Percentiles rank a stretch among this genome's conserved stretches.
Conservation (phyloP, 2,113 vertebrate species). For the Leucoraja erinaceus region DNA sequence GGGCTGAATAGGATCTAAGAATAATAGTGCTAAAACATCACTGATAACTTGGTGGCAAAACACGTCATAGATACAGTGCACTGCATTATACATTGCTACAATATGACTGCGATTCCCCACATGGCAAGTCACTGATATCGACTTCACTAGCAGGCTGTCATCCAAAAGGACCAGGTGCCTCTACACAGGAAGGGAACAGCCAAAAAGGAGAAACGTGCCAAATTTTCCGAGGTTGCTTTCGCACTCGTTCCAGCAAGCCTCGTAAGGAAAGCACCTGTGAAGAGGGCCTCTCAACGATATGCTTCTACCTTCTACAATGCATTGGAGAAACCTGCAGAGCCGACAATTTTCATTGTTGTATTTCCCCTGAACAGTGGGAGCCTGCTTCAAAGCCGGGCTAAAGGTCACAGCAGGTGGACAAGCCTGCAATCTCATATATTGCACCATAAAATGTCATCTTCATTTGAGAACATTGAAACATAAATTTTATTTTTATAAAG, state of each 20-base stretch:
- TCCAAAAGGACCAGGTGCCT: background rate
- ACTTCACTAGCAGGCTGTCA: background rate
- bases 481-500: background rate
- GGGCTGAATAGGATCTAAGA: background rate
- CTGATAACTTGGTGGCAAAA: background rate
- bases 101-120: background rate
- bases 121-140: conserved; percentile 14
- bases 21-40: background rate
- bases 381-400: background rate
- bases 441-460: background rate
- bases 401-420: background rate
- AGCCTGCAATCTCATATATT: background rate
- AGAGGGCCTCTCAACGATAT: background rate
- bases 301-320: background rate
- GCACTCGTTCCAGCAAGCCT: background rate
- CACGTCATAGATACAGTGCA: background rate
- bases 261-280: background rate
- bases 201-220: background rate
- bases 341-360: background rate
- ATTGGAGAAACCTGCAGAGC: background rate
- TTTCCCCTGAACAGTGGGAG: background rate
- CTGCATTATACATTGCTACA: background rate
- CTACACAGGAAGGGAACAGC: background rate
- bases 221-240: background rate
- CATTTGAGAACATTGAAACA: background rate